Base-by-base conservation (phyloP, 1,140 invertebrate genomes). In the Euwallacea similis region DNA sequence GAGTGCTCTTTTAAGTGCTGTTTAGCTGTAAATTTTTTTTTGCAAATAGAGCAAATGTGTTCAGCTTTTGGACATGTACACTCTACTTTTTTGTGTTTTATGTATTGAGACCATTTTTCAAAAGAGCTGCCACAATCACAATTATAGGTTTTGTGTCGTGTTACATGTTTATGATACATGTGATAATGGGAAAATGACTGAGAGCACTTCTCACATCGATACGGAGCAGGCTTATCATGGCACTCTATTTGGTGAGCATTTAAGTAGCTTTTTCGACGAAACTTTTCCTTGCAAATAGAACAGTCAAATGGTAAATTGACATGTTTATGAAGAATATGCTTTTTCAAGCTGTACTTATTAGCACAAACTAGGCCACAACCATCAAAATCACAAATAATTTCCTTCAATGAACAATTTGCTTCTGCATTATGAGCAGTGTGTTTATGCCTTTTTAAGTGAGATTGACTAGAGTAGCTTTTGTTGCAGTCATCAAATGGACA, bases 391-490 rank as follows among this genome's bases (percentile, higher is more conserved):
- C 69, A 71, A 10, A 66, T 53, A 13, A 66, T 44, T 60, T 71
- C 69, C 3, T 47, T 65, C 21, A 2, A 2, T 4, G 13, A 6
- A 6, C 2, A 6, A 16, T 16, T 15, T 7, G 7, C 8, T 58
- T 63, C 62, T 9, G 10, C 13, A n/a, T 21, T 7, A 33, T 71
- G 69, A n/a, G 9, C 33, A 6, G 42, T 54, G 9, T 55, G 15
- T 47, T n/a, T 47, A 60, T 71, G 69, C 21, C 69, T 58, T 50
- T 59, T 66, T 33, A 71, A 60, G 58, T 71, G 69, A 4, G 69
- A 71, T 4, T 65, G 43, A 66, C 43, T 71, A 15, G 69, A 53
- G 15, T 65, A 71, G n/a, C 54, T 71, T 66, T 71, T 71, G 13
- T 65, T 46, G 13, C 69, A 71, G 16, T 53, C 55, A 10, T 65